Conservation (phyloP, 37 sponge, comb jelly and placozoan genomes). For the Beroe forskalii region DNA sequence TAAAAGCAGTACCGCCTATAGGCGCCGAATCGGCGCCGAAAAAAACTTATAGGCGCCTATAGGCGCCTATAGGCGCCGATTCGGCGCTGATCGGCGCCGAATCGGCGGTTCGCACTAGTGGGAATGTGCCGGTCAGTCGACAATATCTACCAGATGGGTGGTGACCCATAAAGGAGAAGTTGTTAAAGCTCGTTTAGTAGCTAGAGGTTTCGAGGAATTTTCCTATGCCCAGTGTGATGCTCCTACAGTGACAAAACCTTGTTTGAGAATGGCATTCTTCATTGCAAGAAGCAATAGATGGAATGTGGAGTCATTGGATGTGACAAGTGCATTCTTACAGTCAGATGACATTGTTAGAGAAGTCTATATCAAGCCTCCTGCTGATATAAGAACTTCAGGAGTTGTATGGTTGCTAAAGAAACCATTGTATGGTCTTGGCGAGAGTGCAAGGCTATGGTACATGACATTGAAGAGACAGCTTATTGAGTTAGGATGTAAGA, state of each 20-base stretch:
- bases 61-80: no score
- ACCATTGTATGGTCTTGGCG: not conserved
- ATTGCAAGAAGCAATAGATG: not conserved
- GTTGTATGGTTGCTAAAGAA: not conserved
- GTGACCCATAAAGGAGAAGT: not conserved
- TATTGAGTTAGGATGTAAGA: not conserved
- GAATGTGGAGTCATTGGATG: not conserved
- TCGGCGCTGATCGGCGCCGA: no score
- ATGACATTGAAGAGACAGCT: not conserved
- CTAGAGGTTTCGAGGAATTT: not conserved
- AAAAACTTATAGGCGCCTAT: no score
- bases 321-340: not conserved
- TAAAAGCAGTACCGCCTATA: no score
- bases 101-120: no score
- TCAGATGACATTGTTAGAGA: not conserved
- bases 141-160: not conserved
- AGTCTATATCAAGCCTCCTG: not conserved
- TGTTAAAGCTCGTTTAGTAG: not conserved
- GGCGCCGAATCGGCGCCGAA: no score
- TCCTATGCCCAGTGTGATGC: not conserved
- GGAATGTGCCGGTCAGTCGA: not conserved
- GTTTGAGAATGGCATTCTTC: not conserved
- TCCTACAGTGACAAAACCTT: not conserved
- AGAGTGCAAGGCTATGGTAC: not conserved
- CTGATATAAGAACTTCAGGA: not conserved